Base-by-base conservation (phyloP, 35 echinoderm and acorn worm species). In the Diadema setosum region DNA sequence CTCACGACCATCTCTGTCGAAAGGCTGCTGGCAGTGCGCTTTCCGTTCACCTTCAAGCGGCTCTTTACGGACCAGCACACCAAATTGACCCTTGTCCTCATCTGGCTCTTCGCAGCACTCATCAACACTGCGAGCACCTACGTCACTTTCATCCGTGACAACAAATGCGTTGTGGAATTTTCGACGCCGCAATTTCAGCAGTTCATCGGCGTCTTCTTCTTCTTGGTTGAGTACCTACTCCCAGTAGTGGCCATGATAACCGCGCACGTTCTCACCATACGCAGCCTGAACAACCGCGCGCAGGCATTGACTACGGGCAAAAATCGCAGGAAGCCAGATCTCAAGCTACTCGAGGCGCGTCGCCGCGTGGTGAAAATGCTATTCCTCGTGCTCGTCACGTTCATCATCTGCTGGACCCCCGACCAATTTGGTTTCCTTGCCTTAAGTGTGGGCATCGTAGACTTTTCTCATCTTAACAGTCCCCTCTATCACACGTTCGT, bases 401-500 rank as follows among this genome's bases (percentile, higher is more conserved):
- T 98, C 65, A 98, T 98, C 42, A 60, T 94, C 18, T 98, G 92
- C 40, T 98, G 96, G 96, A 83, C 89, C 5, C 92, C 92, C 4
- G 92, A 98, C 29, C 96, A 98, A 41, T 48, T 94, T 3, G 41
- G 70, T 8, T 94, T 91, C 42, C 89, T 98, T 8, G 88, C 81
- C 23, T 97, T 86, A 48, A 94, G 85, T 52, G 82, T 98, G 16
- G 92, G 91, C 36, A 73, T 80, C 9, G 80, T 91, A 5, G 85
- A 94, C 15, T 59, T 49, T 0, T 7, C 50, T 5, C 90, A 98
- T 41, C 58, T 94, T 2, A 75, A 87, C 36, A 89, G 82, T 34
- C 76, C 85, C 44, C 4, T 81, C 5, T 98, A 98, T 57, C 80
- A 83, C 14, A 50, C 83, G n/a, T 94, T 98, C 34, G 84, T 98